phyloP scores from a whole-genome alignment of 1,140 invertebrate species.

The Pantala flavescens region DNA sequence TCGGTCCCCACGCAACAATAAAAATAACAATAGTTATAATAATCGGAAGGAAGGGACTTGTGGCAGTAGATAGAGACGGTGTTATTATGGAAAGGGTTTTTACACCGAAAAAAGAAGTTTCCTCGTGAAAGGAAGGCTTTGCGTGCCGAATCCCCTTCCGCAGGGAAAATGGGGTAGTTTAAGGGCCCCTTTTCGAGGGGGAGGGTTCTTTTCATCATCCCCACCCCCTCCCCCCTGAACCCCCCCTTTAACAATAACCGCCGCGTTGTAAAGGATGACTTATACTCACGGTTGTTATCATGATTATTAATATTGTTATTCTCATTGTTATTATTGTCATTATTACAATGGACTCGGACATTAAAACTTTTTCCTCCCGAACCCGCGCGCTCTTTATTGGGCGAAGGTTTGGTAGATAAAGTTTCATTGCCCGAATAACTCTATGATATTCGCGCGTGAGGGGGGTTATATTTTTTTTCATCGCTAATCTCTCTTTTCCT shows the following conservation, averaged over 20 bases:
- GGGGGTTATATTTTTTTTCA: not conserved
- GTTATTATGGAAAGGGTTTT: slow-evolving; percentile 2
- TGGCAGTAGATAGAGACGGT: not conserved
- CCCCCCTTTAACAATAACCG: not conserved
- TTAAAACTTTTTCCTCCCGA: slow-evolving; percentile 9
- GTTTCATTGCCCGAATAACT: not conserved
- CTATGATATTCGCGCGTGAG: not conserved
- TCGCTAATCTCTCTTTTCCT: too few relatives aligned
- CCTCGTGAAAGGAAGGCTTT: slow-evolving; percentile 4
- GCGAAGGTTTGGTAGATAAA: not conserved
- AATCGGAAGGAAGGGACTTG: too few relatives aligned
- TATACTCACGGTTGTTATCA: not conserved
- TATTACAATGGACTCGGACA: not conserved
- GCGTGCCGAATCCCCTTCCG: not conserved
- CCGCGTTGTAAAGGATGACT: not conserved
- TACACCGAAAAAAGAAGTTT: not conserved
- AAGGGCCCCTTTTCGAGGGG: not conserved
- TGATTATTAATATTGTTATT: slow-evolving; percentile 11
- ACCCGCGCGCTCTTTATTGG: not conserved
- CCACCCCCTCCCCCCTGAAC: not conserved
- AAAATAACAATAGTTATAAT: too few relatives aligned
- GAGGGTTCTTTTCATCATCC: not conserved
- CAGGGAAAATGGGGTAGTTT: not conserved
- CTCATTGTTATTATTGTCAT: slow-evolving; percentile 10
- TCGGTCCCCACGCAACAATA: too few relatives aligned